Percentiles rank a stretch among this genome's conserved stretches.
phyloP scores from a whole-genome alignment of 2,797 vertebrate genomes.

The Loris lydekkerianus region DNA sequence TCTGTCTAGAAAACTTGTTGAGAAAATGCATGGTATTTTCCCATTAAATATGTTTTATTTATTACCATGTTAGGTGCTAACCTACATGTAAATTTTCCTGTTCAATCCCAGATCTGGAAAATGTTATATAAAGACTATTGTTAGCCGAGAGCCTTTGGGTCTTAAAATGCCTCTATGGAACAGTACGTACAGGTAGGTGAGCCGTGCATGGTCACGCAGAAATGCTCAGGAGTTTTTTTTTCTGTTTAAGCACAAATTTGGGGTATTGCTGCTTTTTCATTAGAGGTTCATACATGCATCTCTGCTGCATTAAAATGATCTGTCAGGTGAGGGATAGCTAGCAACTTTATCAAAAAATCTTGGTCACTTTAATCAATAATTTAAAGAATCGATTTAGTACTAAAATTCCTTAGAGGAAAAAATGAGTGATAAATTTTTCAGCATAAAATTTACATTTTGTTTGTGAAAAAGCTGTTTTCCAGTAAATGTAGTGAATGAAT shows the following conservation, averaged over 20 bases:
- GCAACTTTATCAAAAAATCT: slow-evolving; percentile 30
- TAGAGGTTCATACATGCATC: not conserved
- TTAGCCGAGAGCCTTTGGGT: not conserved
- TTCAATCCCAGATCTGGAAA: slow-evolving; percentile 11
- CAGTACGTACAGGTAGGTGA: not conserved
- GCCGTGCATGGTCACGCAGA: not conserved
- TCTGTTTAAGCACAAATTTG: not conserved
- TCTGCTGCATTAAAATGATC: slow-evolving; percentile 18
- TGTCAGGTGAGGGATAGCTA: slow-evolving; percentile 55
- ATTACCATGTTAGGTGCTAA: not conserved
- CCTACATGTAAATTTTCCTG: slow-evolving; percentile 5
- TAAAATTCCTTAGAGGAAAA: slow-evolving; percentile 64
- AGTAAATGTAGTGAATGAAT: slow-evolving; percentile 69
- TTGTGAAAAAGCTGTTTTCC: slow-evolving; percentile 48
- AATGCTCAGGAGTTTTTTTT: slow-evolving; percentile 26
- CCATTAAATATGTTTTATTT: slow-evolving; percentile 44
- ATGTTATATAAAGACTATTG: not conserved
- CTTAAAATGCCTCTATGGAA: slow-evolving; percentile 36
- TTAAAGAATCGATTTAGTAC: slow-evolving; percentile 62
- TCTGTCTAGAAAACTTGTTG: slow-evolving; percentile 44
- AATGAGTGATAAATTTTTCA: slow-evolving; percentile 55
- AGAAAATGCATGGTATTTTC: slow-evolving; percentile 65
- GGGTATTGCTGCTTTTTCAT: not conserved
- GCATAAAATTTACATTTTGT: slow-evolving; percentile 69
- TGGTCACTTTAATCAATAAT: slow-evolving; percentile 60